phyloP scores from a whole-genome alignment of 2,797 vertebrate genomes.

The Lindbergichthys nudifrons region DNA sequence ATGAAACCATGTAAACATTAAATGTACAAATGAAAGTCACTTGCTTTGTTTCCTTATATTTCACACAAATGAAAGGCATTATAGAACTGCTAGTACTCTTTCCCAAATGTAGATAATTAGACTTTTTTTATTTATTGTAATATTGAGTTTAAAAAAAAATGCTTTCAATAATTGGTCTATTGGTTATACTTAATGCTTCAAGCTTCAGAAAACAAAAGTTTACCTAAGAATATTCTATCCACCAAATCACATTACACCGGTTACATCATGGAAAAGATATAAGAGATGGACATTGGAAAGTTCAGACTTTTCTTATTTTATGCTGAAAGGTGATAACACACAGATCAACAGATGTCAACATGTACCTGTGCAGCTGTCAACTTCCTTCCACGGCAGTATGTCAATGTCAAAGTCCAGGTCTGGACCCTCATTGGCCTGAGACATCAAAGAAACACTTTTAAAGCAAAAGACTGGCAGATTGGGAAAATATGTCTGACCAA shows the following conservation, averaged over 20 bases:
- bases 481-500: no score
- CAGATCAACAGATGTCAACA: neutral
- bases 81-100: no score
- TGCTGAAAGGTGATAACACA: neutral
- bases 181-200: neutral
- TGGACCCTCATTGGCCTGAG: conserved; percentile 83
- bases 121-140: no score
- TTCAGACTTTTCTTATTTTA: neutral
- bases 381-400: conserved; percentile 87
- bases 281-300: neutral
- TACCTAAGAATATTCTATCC: neutral
- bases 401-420: conserved; percentile 91
- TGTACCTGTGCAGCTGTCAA: conserved; percentile 86
- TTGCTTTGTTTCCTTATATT: no score
- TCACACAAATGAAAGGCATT: no score
- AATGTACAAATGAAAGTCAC: no score
- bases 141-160: no score
- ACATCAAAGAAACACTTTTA: conserved; percentile 37
- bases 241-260: neutral
- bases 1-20: no score
- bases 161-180: no score
- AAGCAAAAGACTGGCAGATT: neutral
- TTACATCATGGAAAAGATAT: neutral
- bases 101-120: no score
- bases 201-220: neutral